Base-by-base conservation (phyloP, 2,113 vertebrate genomes). In the Chaenogobius annularis region DNA sequence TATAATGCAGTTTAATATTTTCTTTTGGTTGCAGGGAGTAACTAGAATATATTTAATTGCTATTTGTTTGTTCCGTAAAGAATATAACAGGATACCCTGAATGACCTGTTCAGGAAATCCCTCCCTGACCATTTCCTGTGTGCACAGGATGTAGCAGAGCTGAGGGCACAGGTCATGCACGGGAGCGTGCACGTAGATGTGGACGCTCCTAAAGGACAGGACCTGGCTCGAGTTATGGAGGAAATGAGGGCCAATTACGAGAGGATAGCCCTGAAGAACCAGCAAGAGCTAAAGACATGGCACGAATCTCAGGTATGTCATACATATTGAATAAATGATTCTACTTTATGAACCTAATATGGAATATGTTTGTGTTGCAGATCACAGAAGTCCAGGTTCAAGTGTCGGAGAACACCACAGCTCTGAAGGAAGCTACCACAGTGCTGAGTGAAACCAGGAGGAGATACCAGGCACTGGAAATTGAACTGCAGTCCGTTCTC, bases 181-280 rank as follows among this genome's bases (percentile, higher is more conserved):
- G 93, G 80, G 0, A 91, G 88, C 0, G 69, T 98, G 77, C 93
- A 93, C 0, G 96, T 98, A 71, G 95, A 96, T 67, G 92, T 97
- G 72, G 96, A 97, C 0, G 87, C 92, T 7, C 92, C 94, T 7
- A 94, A 92, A 78, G 88, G 95, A 0, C 92, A 95, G 73, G 95
- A 98, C 66, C 86, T 98, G 52, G 76, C 87, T 44, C 93, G 92
- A 81, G 80, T 94, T 68, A 94, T 97, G 92, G 90, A 90, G 0
- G 95, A 95, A 48, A 94, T 98, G 75, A 92, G 96, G 52, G 90
- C 87, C 0, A 94, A 95, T 68, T 98, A 98, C 12, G 96, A 97
- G 0, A 82, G 43, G 15, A 90, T 96, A 78, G 92, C 91, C 11
- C 93, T 88, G 88, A 96, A 96, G 88, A 96, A 95, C 88, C 90